A percentile compares a stretch with the other conserved stretches of the same genome.
Evolutionary conservation across 2,888 invertebrate genomes (phyloP).

Genomic region (Nematopogon swammerdamellus): DNA sequence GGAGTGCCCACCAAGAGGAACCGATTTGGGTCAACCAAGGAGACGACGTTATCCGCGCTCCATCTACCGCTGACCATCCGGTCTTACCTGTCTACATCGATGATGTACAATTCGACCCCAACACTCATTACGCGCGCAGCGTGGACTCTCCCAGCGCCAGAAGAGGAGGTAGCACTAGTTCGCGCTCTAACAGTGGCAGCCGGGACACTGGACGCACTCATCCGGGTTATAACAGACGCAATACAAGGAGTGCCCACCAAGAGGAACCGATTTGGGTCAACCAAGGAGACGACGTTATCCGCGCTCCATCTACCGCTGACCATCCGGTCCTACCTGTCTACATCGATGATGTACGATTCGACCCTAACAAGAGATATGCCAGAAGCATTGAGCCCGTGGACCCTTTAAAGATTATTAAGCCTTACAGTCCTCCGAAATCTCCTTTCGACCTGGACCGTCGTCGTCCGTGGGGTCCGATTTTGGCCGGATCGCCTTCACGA

Average conservation of each 20-base stretch:
- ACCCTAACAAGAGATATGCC: conserved; percentile 7
- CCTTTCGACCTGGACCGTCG: neutral
- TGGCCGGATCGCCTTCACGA: neutral
- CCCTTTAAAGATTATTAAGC: neutral
- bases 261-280: conserved; percentile 4
- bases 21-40: conserved; percentile 16
- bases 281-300: conserved; percentile 2
- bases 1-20: conserved; percentile 6
- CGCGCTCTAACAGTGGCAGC: conserved; percentile 15
- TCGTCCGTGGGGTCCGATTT: neutral
- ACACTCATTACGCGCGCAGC: conserved; percentile 19
- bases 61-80: conserved; percentile 17
- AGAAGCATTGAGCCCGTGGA: neutral
- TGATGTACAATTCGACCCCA: conserved; percentile 16
- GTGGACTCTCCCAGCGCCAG: conserved; percentile 20
- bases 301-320: conserved; percentile 5
- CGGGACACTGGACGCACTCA: conserved; percentile 22
- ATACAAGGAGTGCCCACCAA: conserved; percentile 5
- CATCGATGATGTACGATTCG: conserved; percentile 8
- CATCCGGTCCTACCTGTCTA: conserved; percentile 5
- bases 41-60: conserved; percentile 12
- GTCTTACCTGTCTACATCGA: conserved; percentile 17
- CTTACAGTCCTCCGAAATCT: neutral
- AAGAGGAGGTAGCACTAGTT: conserved; percentile 18
- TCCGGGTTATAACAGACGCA: conserved; percentile 20